Evolutionary conservation across 1,140 invertebrate species (phyloP), one percentile per base, ranked within the genome.

Genomic region (Atta texana): DNA sequence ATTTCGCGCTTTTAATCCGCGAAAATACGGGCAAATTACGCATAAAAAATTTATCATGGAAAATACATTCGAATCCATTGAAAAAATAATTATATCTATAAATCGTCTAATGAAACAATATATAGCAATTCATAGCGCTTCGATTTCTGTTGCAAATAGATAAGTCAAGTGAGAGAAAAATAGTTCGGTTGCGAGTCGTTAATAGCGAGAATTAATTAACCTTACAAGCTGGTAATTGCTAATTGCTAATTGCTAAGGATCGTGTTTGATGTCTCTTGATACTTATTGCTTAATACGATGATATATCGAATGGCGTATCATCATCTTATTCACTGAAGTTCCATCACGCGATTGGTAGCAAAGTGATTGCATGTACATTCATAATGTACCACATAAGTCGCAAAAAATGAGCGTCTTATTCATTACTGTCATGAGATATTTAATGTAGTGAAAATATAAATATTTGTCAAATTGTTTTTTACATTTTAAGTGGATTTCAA

Each of bases 121-220:
- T 51, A 14, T 24, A 68, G 3, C 10, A 12, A 24, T 7, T 69
- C 1, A 14, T 24, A 49, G 10, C 39, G 6, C 1, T 44, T 28
- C 21, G 6, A 69, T 69, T 3, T 0, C 39, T n/a, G 39, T 21
- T 69, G n/a, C 12, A 31, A 63, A 31, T 6, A 31, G 14, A 63
- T 51, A 16, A 69, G 49, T 21, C 5, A 6, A 28, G 31, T 34
- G 31, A 34, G 44, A 69, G 14, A 69, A 69, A 69, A 69, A 28
- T 24, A 69, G 14, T 21, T 69, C 5, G 39, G 1, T 39, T 16
- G 39, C 21, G 14, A 69, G 5, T 49, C 0, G 39, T 49, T 24
- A 69, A 69, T 24, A 24, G 14, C 5, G 14, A 69, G 12, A 51
- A 51, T 51, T 69, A 69, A 69, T 69, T 51, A 69, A 69, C 21